phyloP scores from a whole-genome alignment of 1,140 invertebrate genomes.

The Dermatophagoides farinae region DNA sequence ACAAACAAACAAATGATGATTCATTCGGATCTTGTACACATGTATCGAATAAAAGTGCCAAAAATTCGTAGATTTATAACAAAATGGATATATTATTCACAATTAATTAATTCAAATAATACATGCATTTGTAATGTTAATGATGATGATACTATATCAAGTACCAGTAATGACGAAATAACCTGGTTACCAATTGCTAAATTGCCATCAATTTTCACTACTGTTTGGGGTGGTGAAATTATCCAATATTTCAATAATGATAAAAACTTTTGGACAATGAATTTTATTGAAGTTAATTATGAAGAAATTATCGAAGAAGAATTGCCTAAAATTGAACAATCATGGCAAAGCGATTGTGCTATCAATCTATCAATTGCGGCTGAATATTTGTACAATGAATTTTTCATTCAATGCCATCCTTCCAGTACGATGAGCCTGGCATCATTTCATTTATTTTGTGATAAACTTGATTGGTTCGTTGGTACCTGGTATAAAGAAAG shows the following conservation, averaged over 20 bases:
- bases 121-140: neutral
- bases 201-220: neutral
- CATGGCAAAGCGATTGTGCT: too few species aligned
- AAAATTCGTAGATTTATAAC: neutral
- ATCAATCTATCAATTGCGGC: neutral
- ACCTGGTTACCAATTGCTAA: neutral
- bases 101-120: neutral
- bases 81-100: neutral
- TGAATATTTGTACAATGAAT: slow-evolving; percentile 1
- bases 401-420: neutral
- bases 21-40: neutral
- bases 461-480: neutral
- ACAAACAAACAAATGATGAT: neutral
- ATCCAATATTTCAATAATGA: too few species aligned
- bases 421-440: neutral
- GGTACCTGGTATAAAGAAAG: neutral
- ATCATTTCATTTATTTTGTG: neutral
- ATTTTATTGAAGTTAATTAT: too few species aligned
- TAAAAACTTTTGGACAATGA: too few species aligned
- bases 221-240: neutral
- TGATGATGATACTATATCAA: neutral
- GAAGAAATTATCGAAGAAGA: too few species aligned
- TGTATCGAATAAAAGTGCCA: neutral
- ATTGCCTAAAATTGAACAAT: too few species aligned
- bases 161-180: neutral